Conservation (phyloP, 2,888 invertebrate genomes). For the Drosophila lutescens region DNA sequence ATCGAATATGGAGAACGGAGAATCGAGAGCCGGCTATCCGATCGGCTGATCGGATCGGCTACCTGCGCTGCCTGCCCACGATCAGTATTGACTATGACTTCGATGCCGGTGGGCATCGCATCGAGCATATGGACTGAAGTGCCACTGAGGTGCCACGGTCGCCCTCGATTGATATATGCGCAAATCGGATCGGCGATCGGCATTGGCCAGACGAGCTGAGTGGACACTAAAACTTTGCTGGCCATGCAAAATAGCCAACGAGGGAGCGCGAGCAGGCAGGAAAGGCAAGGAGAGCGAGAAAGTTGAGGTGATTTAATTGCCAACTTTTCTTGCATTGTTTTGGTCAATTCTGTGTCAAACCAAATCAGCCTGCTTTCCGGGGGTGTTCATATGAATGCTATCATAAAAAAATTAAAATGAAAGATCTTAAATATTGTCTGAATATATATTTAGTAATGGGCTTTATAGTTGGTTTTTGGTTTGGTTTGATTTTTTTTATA, state of each 20-base stretch:
- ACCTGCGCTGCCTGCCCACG: slow-evolving; percentile 21
- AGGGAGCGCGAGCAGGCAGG: background rate
- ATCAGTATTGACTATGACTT: slow-evolving; percentile 1
- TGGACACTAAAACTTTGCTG: slow-evolving; percentile 40
- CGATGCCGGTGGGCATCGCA: slow-evolving; percentile 10
- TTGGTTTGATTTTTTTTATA: too few relatives aligned
- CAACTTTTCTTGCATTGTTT: slow-evolving; percentile 6
- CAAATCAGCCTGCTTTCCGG: background rate
- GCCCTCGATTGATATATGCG: slow-evolving; percentile 16
- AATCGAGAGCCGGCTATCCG: background rate
- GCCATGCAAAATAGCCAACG: slow-evolving; percentile 23
- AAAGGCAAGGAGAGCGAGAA: background rate
- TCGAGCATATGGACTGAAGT: slow-evolving; percentile 1
- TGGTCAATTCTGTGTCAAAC: background rate
- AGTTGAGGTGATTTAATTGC: slow-evolving; percentile 10
- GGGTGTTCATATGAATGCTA: background rate
- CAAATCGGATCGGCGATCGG: slow-evolving; percentile 21
- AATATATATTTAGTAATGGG: too few relatives aligned
- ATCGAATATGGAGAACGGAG: background rate
- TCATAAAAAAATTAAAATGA: too few relatives aligned
- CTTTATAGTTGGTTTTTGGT: too few relatives aligned
- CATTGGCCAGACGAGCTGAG: slow-evolving; percentile 37
- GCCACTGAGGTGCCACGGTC: too few relatives aligned
- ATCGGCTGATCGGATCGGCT: slow-evolving; percentile 9
- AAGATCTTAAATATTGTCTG: too few relatives aligned